Evolutionary conservation across 2,888 invertebrate species (phyloP).

Genomic region (Meteorus colon): DNA sequence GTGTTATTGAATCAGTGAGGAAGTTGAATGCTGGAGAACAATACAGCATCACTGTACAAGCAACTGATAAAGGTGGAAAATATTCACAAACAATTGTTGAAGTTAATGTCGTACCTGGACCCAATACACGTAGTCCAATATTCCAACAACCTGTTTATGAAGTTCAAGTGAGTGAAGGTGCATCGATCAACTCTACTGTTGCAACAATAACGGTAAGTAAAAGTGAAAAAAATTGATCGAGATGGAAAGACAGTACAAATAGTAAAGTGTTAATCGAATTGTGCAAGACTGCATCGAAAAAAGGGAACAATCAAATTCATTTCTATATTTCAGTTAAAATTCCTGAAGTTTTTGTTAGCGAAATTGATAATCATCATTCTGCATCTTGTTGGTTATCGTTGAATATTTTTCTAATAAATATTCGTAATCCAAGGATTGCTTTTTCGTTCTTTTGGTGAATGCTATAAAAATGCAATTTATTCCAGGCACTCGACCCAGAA

Average conservation of each 20-base stretch:
- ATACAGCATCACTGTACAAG: constrained; percentile 90
- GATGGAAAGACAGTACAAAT: background rate
- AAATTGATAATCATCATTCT: too few species aligned
- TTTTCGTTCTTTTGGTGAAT: background rate
- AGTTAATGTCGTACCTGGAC: constrained; percentile 88
- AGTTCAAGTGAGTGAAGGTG: constrained; percentile 92
- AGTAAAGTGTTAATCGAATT: too few species aligned
- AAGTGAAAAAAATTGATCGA: background rate
- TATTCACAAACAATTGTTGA: constrained; percentile 91
- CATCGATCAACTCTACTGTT: constrained; percentile 89
- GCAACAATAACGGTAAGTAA: constrained; percentile 81
- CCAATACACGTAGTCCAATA: constrained; percentile 85
- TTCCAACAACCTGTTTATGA: constrained; percentile 89
- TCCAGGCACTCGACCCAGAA: constrained; percentile 90
- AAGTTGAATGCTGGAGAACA: constrained; percentile 90
- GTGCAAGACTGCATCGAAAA: too few species aligned
- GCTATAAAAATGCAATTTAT: constrained; percentile 46
- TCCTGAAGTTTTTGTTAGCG: too few species aligned
- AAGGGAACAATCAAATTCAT: too few species aligned
- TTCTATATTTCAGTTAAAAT: too few species aligned
- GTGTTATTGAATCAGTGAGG: constrained; percentile 86
- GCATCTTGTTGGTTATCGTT: too few species aligned
- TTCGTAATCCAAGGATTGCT: background rate
- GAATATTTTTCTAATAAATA: constrained; percentile 4
- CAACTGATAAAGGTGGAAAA: constrained; percentile 86